Evolutionary conservation across 2,888 invertebrate species (phyloP).

Genomic region (Lomographa bimaculata): DNA sequence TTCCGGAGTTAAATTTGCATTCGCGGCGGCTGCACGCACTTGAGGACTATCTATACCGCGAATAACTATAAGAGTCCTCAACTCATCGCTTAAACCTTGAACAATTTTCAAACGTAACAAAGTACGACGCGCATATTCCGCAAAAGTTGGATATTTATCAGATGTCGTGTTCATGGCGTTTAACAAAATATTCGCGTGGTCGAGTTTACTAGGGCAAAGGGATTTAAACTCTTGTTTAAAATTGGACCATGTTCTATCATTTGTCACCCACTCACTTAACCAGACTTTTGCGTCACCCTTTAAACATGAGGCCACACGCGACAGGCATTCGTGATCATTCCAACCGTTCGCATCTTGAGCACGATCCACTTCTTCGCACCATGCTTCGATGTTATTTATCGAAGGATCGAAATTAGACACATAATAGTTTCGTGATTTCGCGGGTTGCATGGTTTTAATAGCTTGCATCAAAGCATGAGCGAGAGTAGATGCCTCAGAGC

Average conservation of each 20-base stretch:
- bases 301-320: slow-evolving; percentile 12
- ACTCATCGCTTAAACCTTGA: slow-evolving; percentile 5
- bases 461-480: no score
- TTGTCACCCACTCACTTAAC: slow-evolving; percentile 22
- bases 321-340: slow-evolving; percentile 7
- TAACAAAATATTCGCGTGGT: slow-evolving; percentile 18
- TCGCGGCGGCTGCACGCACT: slow-evolving; percentile 5
- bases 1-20: slow-evolving; percentile 3
- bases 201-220: slow-evolving; percentile 8
- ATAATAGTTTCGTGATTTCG: no score
- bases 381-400: slow-evolving; percentile 1
- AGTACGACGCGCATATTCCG: slow-evolving; percentile 19
- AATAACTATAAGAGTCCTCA: slow-evolving; percentile 1
- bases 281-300: slow-evolving; percentile 22
- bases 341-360: slow-evolving; percentile 3
- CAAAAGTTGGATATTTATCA: slow-evolving; percentile 16
- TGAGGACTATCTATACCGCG: slow-evolving; percentile 11
- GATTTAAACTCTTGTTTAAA: slow-evolving; percentile 20
- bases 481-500: no score
- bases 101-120: slow-evolving; percentile 9
- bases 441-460: no score
- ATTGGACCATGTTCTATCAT: slow-evolving; percentile 22
- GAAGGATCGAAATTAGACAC: background rate
- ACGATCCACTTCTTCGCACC: slow-evolving; percentile 24
- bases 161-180: slow-evolving; percentile 20